phyloP scores from a whole-genome alignment of 2,888 invertebrate genomes.

The Nipponacmea schrenckii region DNA sequence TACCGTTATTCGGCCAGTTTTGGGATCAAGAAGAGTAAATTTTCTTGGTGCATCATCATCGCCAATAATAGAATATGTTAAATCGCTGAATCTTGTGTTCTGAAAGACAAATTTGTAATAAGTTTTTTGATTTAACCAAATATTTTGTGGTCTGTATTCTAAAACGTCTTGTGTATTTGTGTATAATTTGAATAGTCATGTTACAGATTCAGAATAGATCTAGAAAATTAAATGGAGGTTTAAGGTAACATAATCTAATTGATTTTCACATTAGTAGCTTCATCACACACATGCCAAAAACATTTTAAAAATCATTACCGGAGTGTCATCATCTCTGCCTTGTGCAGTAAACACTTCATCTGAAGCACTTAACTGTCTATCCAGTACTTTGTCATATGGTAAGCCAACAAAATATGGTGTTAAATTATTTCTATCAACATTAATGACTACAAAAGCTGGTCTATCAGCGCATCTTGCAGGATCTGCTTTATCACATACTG shows the following conservation, averaged over 20 bases:
- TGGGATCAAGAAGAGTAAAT: conserved; percentile 51
- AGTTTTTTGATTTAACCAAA: no score
- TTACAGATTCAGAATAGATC: no score
- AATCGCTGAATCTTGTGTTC: conserved; percentile 51
- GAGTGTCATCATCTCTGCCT: conserved; percentile 34
- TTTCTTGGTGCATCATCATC: conserved; percentile 52
- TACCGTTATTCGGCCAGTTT: conserved; percentile 26
- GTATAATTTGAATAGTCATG: no score
- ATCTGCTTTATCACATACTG: conserved; percentile 50
- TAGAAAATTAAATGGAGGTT: no score
- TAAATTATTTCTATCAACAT: conserved; percentile 47
- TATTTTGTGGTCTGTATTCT: no score
- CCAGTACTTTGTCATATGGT: conserved; percentile 41
- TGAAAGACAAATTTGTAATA: conserved; percentile 11
- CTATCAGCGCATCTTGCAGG: conserved; percentile 28
- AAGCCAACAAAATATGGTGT: conserved; percentile 46
- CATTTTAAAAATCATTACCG: no score
- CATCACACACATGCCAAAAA: no score
- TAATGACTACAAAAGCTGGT: conserved; percentile 42
- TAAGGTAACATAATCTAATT: no score
- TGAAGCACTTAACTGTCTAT: conserved; percentile 33
- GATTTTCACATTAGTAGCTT: no score
- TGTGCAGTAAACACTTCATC: conserved; percentile 36
- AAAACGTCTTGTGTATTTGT: no score
- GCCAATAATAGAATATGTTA: conserved; percentile 58